A percentile compares a stretch with the other conserved stretches of the same genome.
Evolutionary conservation across 2,113 vertebrate species (phyloP).

Genomic region (Dipodomys stephensi): DNA sequence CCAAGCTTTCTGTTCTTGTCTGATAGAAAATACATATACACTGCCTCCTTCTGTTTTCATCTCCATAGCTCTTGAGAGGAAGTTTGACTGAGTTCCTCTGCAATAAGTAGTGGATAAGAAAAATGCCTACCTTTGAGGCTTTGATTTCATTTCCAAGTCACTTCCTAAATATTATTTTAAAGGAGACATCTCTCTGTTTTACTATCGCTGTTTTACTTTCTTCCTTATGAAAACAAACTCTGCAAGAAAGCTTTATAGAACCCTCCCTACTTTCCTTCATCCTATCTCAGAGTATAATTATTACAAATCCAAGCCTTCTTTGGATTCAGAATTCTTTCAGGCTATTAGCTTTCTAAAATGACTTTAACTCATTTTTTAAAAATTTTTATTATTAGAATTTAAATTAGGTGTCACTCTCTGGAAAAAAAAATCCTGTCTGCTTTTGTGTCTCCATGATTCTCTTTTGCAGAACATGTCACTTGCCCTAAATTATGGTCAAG

Average conservation of each 20-base stretch:
- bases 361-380: constrained; percentile 43
- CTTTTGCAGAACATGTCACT: background rate
- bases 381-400: constrained; percentile 30
- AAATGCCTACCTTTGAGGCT: background rate
- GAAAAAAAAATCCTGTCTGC: background rate
- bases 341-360: background rate
- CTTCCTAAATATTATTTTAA: background rate
- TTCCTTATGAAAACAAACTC: background rate
- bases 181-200: background rate
- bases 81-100: background rate
- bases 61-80: background rate
- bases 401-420: background rate
- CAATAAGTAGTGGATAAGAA: background rate
- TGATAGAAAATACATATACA: background rate
- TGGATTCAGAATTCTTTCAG: background rate
- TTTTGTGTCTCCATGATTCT: background rate
- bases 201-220: background rate
- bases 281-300: background rate
- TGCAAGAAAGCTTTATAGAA: background rate
- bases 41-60: background rate
- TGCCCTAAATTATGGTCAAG: background rate
- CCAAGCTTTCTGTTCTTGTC: background rate
- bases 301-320: background rate
- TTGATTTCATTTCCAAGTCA: background rate
- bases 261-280: background rate